These are phyloP conservation scores for Hormaphis cornu DNA, from an alignment of 1,140 invertebrate genomes.

Conservation along the genomic window DNA sequence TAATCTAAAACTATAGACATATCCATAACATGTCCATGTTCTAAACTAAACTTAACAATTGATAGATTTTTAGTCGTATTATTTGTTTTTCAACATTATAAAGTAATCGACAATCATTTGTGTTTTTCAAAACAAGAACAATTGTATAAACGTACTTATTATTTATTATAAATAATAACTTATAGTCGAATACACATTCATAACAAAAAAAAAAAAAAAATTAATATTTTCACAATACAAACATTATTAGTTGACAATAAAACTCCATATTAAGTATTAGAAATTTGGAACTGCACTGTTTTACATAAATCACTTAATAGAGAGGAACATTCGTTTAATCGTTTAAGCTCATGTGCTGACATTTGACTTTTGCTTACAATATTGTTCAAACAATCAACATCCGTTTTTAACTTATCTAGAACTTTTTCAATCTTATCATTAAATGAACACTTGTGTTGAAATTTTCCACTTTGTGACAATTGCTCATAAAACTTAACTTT, in stretches of 20 bases:
- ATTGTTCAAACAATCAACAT: not conserved
- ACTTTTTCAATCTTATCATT: not conserved
- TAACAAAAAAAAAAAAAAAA: not conserved
- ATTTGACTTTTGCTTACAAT: not conserved
- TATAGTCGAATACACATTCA: too few species aligned
- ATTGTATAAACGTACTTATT: too few species aligned
- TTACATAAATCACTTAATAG: constrained; percentile 11
- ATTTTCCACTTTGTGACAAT: not conserved
- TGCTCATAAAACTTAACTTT: not conserved
- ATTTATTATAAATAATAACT: too few species aligned
- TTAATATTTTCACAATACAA: too few species aligned
- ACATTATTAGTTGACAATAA: too few species aligned
- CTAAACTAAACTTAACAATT: too few species aligned
- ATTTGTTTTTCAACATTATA: too few species aligned
- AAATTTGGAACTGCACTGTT: not conserved
- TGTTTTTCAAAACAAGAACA: too few species aligned
- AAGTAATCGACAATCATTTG: too few species aligned
- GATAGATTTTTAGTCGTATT: too few species aligned
- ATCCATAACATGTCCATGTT: too few species aligned
- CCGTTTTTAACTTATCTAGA: not conserved
- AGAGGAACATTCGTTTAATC: not conserved
- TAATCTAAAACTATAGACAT: too few species aligned
- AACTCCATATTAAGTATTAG: not conserved
- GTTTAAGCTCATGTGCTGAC: not conserved
- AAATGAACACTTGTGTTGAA: not conserved